Base-by-base conservation (phyloP, 2,113 vertebrate species). In the Aix galericulata region DNA sequence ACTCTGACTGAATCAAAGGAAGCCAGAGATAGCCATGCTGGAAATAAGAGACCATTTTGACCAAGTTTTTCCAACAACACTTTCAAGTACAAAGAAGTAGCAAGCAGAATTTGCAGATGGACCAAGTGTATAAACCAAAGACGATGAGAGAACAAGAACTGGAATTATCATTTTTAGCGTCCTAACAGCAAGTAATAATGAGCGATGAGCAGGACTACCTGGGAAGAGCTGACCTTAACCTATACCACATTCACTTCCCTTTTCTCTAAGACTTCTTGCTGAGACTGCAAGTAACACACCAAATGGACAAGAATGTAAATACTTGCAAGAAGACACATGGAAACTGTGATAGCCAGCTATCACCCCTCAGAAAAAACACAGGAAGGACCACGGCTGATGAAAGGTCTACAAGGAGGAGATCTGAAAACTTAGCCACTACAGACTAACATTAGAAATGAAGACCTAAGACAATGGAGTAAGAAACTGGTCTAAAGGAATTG, bases 141-240 rank as follows among this genome's bases (percentile, higher is more conserved):
- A 4, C 23, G 27, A 27, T 74, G 25, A 44, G 84, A 62, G 11
- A 78, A 62, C 0, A 0, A 1, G 15, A 64, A 16, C 1, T 10
- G 15, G 75, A 92, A 86, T 6, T 0, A 32, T 32, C 0, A 13
- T 42, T 89, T 91, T 38, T 40, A 48, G 38, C 13, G 21, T 27
- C 62, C 82, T 71, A 55, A n/a, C 8, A 55, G 26, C 48, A 21
- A 95, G 32, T 2, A 8, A 18, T 15, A 82, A 79, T 15, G 25
- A 81, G 15, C 53, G 21, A 29, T 3, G 2, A 68, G 26, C 17
- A 80, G 76, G 32, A 79, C 34, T 64, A 56, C 9, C 11, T 44
- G 50, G 32, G 64, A 69, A 81, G 15, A 66, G 44, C 3, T 26
- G 17, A 66, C 32, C 40, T 77, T 56, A 53, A 71, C 44, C 31